These are phyloP conservation scores for Fukomys damarensis DNA, from an alignment of 2,113 vertebrate genomes.

Conservation along the genomic window DNA sequence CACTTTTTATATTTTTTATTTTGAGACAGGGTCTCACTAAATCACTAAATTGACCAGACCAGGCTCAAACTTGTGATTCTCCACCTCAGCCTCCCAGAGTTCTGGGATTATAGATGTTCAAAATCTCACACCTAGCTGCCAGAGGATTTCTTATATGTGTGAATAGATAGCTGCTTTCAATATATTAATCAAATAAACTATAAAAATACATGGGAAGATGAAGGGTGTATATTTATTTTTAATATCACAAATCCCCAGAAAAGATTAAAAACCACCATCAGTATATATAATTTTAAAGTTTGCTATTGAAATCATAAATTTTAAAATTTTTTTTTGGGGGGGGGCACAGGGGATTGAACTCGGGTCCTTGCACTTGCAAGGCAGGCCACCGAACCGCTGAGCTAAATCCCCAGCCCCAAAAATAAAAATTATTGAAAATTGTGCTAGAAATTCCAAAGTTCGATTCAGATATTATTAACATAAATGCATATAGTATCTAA, in stretches of 20 bases:
- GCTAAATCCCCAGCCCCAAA: neutral
- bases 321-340: neutral
- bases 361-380: too few relatives aligned
- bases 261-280: neutral
- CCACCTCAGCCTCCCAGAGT: neutral
- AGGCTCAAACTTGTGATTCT: neutral
- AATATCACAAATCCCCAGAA: neutral
- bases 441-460: slow-evolving; percentile 27
- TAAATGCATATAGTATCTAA: slow-evolving; percentile 16
- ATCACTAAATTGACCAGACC: neutral
- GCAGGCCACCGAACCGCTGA: too few relatives aligned
- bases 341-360: too few relatives aligned
- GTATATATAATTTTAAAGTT: neutral
- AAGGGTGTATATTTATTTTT: neutral
- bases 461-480: slow-evolving; percentile 28
- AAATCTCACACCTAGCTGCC: neutral
- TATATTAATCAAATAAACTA: slow-evolving; percentile 52
- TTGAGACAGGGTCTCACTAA: neutral
- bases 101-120: neutral
- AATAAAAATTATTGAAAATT: slow-evolving; percentile 28
- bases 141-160: slow-evolving; percentile 1
- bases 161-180: neutral
- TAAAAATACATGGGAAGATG: neutral
- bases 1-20: neutral
- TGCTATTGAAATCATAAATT: neutral